phyloP scores from a whole-genome alignment of 2,797 vertebrate species.

The Takifugu rubripes region DNA sequence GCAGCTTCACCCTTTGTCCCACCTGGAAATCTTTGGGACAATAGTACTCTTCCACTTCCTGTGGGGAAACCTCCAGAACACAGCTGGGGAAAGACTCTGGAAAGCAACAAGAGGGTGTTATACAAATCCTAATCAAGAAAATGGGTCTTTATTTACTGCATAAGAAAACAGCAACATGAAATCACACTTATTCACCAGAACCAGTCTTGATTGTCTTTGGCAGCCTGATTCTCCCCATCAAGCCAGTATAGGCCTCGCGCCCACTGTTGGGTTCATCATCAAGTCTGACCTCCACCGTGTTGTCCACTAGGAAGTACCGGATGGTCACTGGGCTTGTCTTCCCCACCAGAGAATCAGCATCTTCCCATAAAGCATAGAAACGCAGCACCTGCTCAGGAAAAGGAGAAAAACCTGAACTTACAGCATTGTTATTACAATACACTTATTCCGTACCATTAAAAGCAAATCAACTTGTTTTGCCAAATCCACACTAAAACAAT shows the following conservation, averaged over 20 bases:
- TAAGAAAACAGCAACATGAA: no score
- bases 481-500: background rate
- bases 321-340: conserved; percentile 78
- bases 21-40: conserved; percentile 87
- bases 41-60: conserved; percentile 87
- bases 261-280: conserved; percentile 82
- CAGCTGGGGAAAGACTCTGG: conserved; percentile 86
- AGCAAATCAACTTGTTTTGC: background rate
- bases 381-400: conserved; percentile 81
- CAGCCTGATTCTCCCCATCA: conserved; percentile 83
- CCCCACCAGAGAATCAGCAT: conserved; percentile 67
- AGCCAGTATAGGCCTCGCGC: conserved; percentile 81
- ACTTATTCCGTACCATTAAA: no score
- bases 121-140: conserved; percentile 40
- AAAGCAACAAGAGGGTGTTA: background rate
- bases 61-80: conserved; percentile 84
- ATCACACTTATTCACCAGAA: conserved; percentile 39
- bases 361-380: conserved; percentile 86
- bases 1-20: conserved; percentile 78
- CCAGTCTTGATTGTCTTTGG: conserved; percentile 75
- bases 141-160: no score
- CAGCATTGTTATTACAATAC: background rate
- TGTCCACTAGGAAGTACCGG: conserved; percentile 88
- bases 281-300: conserved; percentile 88
- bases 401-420: background rate